Evolutionary conservation across 37 sponge, comb jelly and placozoan species (phyloP), one percentile per base, ranked within the genome.

Genomic region (Diacarnus erythraeanus): DNA sequence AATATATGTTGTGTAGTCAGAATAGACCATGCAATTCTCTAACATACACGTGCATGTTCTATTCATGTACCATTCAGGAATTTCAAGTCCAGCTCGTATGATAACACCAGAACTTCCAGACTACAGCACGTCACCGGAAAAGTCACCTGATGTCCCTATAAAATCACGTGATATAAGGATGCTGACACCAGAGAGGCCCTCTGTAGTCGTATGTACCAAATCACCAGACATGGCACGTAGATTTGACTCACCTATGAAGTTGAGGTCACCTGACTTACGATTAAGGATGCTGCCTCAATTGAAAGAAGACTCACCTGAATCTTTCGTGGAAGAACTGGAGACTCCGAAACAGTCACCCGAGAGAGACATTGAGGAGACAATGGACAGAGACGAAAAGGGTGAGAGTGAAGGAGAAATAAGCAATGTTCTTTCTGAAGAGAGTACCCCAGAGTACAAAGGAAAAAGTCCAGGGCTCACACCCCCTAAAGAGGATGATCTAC

Each of bases 301-400:
- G 20, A 54, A 74, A 57, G 74, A 74, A 35, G 72, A 29, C 4
- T 39, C 72, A 3, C 3, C 42, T 2, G 74, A 15, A 25, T 25
- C 20, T 35, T 47, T 33, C 10, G 34, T 21, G 4, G 74, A 47
- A 8, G 66, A 65, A 17, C 33, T 31, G 35, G 33, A 65, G 1
- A 42, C 71, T 21, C 71, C 42, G 2, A 37, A 71, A 35, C 71
- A 71, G 37, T 74, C 74, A 12, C 74, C 74, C 31, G 36, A 56
- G 3, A 12, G 36, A 47, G 57, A 74, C 57, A 54, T 42, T 42
- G 2, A 30, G 3, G 31, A 27, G 18, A 27, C 23, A 4, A 10
- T 27, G 44, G 63, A 41, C 36, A 64, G 15, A 15, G 72, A 42
- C 21, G 74, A 70, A 27, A 57, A 68, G 54, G 71, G 56, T 57